These are phyloP conservation scores for Neotoxoptera formosana DNA, from an alignment of 1,140 invertebrate genomes.

Conservation along the genomic window DNA sequence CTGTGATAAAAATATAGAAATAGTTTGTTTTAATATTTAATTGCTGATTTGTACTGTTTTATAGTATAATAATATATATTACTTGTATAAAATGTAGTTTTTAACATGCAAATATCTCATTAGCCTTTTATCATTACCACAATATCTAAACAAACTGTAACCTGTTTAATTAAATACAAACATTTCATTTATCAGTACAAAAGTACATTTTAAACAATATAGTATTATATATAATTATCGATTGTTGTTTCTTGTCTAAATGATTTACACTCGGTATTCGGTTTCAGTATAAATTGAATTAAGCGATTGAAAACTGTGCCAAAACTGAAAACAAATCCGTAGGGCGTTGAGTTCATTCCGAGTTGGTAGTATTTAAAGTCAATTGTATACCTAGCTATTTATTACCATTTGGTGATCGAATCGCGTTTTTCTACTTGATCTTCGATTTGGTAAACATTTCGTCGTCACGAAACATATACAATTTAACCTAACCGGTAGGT, in stretches of 20 bases:
- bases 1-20: not conserved
- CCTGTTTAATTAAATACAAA: not conserved
- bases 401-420: not conserved
- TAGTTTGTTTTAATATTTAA: conserved; percentile 20
- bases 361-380: not conserved
- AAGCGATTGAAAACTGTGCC: conserved; percentile 16
- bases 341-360: not conserved
- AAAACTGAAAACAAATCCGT: not conserved
- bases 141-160: not conserved
- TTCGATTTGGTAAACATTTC: conserved; percentile 1
- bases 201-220: not conserved
- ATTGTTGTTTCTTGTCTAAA: conserved; percentile 12
- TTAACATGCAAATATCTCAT: not conserved
- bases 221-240: not conserved
- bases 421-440: conserved; percentile 30
- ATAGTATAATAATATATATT: not conserved
- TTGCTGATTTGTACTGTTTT: not conserved
- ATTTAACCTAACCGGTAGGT: not conserved
- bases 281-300: conserved; percentile 13
- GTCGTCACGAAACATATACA: not conserved
- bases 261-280: not conserved
- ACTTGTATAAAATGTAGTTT: not conserved
- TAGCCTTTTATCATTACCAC: not conserved
- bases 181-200: not conserved
- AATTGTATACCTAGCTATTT: not conserved